Evolutionary conservation across 2,113 vertebrate species (phyloP).

Genomic region (Ochotona curzoniae): DNA sequence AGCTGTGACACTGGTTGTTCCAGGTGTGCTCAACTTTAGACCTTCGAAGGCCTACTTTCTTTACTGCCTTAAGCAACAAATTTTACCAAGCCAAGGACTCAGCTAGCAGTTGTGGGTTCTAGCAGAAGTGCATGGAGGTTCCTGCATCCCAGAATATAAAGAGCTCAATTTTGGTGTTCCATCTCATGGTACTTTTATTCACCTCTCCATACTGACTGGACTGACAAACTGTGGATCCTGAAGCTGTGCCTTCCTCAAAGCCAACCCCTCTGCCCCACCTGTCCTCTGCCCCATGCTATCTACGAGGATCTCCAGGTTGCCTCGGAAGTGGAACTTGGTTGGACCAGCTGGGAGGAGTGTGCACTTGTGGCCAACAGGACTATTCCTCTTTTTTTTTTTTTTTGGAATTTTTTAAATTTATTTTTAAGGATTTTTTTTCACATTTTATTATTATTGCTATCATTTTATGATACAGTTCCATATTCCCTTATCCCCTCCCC

Average conservation of each 20-base stretch:
- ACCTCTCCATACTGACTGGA: background rate
- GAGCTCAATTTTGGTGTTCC: background rate
- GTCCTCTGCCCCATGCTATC: too few species aligned
- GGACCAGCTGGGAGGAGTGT: background rate
- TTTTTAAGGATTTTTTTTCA: too few species aligned
- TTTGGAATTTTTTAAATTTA: too few species aligned
- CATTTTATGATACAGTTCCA: too few species aligned
- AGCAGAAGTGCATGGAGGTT: background rate
- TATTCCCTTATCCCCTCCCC: too few species aligned
- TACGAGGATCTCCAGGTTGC: accelerated
- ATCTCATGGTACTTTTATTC: accelerated
- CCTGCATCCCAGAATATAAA: background rate
- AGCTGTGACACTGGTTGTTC: background rate
- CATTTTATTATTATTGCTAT: too few species aligned
- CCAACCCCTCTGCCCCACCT: background rate
- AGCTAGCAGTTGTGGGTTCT: background rate
- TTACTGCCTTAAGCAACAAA: background rate
- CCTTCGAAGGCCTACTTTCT: background rate
- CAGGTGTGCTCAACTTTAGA: background rate
- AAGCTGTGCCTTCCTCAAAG: background rate
- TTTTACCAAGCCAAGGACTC: background rate
- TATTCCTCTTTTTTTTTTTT: too few species aligned
- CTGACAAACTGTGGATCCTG: background rate
- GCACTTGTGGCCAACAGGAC: background rate
- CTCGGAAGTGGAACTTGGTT: background rate